Conservation (phyloP, 2,888 invertebrate genomes). For the Drosophila neutralis region DNA sequence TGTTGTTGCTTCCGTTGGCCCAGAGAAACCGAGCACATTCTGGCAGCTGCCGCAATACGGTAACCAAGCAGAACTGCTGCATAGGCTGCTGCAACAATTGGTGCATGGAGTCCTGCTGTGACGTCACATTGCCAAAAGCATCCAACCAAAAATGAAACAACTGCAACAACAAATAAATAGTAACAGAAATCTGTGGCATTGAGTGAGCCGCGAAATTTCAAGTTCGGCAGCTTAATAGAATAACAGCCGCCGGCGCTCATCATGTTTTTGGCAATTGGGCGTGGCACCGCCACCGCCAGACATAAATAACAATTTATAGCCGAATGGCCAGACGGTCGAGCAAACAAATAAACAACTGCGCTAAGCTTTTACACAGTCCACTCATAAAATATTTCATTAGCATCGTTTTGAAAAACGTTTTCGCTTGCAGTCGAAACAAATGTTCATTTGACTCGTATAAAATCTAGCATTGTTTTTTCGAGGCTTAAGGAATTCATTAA, state of each 20-base stretch:
- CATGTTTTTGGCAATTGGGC: constrained; percentile 40
- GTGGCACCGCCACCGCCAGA: constrained; percentile 42
- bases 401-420: constrained; percentile 20
- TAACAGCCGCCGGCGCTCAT: constrained; percentile 32
- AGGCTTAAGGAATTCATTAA: background rate
- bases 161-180: background rate
- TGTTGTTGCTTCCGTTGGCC: constrained; percentile 18
- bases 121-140: constrained; percentile 36
- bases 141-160: constrained; percentile 1
- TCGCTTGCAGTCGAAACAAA: constrained; percentile 8
- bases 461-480: background rate
- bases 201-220: constrained; percentile 45
- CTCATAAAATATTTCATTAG: constrained; percentile 57
- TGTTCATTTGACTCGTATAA: background rate
- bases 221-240: constrained; percentile 54
- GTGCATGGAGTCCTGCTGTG: constrained; percentile 12
- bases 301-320: constrained; percentile 69
- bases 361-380: constrained; percentile 38
- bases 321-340: constrained; percentile 54
- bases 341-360: constrained; percentile 58
- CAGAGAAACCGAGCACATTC: constrained; percentile 3
- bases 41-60: constrained; percentile 23
- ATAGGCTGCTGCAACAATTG: background rate
- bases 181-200: constrained; percentile 31
- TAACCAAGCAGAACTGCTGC: constrained; percentile 8